These are phyloP conservation scores for Okamejei kenojei DNA, from an alignment of 2,797 vertebrate genomes.

Conservation along the genomic window DNA sequence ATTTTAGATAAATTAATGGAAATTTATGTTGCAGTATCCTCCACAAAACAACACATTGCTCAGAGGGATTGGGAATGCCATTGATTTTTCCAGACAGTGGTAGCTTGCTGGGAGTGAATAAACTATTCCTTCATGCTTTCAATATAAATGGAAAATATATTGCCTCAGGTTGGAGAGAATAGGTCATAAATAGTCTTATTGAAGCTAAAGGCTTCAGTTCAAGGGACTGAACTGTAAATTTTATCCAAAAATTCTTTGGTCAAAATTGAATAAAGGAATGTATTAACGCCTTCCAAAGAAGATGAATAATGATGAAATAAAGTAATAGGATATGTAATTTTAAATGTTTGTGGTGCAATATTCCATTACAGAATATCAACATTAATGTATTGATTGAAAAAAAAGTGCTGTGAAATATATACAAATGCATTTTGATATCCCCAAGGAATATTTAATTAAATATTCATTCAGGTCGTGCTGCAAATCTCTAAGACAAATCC, in stretches of 20 bases:
- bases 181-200: neutral
- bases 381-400: neutral
- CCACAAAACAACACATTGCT: neutral
- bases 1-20: neutral
- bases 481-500: neutral
- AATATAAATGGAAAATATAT: neutral
- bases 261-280: neutral
- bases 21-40: neutral
- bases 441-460: neutral
- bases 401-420: neutral
- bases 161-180: neutral
- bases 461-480: neutral
- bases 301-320: neutral
- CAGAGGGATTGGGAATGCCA: neutral
- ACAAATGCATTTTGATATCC: neutral
- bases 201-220: neutral
- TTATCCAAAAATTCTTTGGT: neutral
- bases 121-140: neutral
- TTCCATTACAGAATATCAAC: neutral
- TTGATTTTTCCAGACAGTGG: neutral
- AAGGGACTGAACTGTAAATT: neutral
- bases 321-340: neutral
- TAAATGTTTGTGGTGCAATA: neutral
- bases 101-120: neutral
- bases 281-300: neutral